Conservation (phyloP, 2,888 invertebrate genomes). For the Synergus itoensis region DNA sequence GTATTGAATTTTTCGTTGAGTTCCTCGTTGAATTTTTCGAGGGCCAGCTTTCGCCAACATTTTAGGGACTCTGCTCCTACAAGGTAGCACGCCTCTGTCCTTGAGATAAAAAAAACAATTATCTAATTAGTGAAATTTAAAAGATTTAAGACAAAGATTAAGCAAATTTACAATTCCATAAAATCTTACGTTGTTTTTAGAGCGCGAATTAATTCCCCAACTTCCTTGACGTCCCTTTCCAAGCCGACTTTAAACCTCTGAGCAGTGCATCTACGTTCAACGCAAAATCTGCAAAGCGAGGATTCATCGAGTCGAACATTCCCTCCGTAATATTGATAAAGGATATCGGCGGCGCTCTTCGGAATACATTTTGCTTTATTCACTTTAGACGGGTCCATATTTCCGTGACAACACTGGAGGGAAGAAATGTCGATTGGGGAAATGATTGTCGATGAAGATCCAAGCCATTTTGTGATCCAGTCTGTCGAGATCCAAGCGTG, state of each 20-base stretch:
- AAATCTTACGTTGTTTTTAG: conserved; percentile 73
- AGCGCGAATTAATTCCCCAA: conserved; percentile 75
- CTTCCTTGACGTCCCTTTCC: conserved; percentile 79
- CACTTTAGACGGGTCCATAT: conserved; percentile 78
- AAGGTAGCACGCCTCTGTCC: conserved; percentile 75
- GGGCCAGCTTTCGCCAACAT: conserved; percentile 79
- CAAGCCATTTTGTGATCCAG: conserved; percentile 80
- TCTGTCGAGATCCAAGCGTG: conserved; percentile 79
- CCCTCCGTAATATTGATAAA: conserved; percentile 78
- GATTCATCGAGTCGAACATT: conserved; percentile 76
- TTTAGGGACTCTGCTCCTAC: conserved; percentile 80
- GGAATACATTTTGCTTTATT: conserved; percentile 78
- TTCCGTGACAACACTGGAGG: conserved; percentile 78
- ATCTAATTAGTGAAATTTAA: not conserved
- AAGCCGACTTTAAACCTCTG: conserved; percentile 78
- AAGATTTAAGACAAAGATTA: too few relatives aligned
- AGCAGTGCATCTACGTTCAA: conserved; percentile 77
- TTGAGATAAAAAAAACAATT: conserved; percentile 58
- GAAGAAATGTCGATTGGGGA: conserved; percentile 77
- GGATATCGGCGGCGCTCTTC: conserved; percentile 71
- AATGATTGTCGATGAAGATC: conserved; percentile 67
- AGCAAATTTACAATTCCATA: not conserved
- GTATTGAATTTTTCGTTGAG: conserved; percentile 55
- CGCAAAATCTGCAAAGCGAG: conserved; percentile 77
- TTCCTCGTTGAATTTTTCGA: conserved; percentile 70